Evolutionary conservation across 2,797 vertebrate genomes (phyloP), one percentile per base, ranked within the genome.

Genomic region (Sebastes melanostomus): DNA sequence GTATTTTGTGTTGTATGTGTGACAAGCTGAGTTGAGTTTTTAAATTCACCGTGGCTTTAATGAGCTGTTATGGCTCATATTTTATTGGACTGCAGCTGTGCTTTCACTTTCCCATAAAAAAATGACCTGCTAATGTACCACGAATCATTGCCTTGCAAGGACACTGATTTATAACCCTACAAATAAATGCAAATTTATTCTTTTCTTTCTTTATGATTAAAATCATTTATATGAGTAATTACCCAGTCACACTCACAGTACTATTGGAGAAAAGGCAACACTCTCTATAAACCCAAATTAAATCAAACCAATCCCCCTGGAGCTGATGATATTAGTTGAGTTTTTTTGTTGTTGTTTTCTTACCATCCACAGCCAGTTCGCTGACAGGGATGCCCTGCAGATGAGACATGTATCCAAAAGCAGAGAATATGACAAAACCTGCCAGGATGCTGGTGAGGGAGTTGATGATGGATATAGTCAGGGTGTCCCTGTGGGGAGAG

Each of bases 391-490:
- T 81, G 9, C 90, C 89, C 83, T 95, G 94, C 24, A 96, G 91
- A 59, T 96, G 60, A 29, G 96, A 96, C 96, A 96, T 96, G 86
- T 96, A 96, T 12, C 96, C 96, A 30, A 96, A 93, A 3, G 95
- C 96, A 13, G 96, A 96, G 89, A 96, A 96, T 66, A 96, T 96
- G 55, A 96, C 95, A 67, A 96, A 96, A 4, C 96, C 96, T 42
- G 95, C 91, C 46, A 96, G 72, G 82, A 96, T 94, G 30, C 96
- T 96, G 62, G 96, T 96, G 50, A 92, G 3, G 8, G 95, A 95
- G 86, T 96, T 96, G 55, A 91, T 88, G 66, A 96, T 91, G 78
- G 93, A 50, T 80, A 96, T 96, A 4, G 85, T 85, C 84, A 96
- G 82, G 3, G 96, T 95, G 86, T 96, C 95, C 85, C 96, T 96